Evolutionary conservation across 1,140 invertebrate species (phyloP), one percentile per base, ranked within the genome.

Genomic region (Drosophila miranda): DNA sequence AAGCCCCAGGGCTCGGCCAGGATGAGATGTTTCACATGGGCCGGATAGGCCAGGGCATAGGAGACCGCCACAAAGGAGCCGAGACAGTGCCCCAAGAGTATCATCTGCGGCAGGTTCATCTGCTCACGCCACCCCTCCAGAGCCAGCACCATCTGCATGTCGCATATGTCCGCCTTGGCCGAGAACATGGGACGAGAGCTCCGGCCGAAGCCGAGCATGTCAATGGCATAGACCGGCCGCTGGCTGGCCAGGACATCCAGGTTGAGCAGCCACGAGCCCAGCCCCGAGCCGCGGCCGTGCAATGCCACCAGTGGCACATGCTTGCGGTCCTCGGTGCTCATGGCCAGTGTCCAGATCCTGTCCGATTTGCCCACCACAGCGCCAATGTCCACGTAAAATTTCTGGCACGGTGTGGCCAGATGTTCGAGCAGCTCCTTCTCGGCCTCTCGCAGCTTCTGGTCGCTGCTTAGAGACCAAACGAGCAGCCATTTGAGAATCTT

Each of bases 1-100:
- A 97, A 96, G 11, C 97, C 97, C 97, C 97, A 98, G 0, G 97
- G 96, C 92, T 98, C 97, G 6, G 95, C 95, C 45, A 98, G 90
- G 67, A 98, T 94, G 3, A 98, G 91, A 91, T 98, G 96, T 67
- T 95, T 92, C 0, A 98, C 94, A 70, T 93, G 92, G 56, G 94
- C 90, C 11, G 95, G 95, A 92, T 95, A 93, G 44, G 93, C 91
- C 44, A 97, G 93, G 0, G 95, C 92, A 92, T 98, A 98, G 0
- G 95, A 94, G 41, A 95, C 93, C 6, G 95, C 95, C 14, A 98
- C 83, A 92, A 95, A 98, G 11, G 95, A 97, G 45, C 97, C 97
- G 92, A 97, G 94, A 69, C 95, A 97, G 87, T 98, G 97, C 2
- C 97, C 97, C 0, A 98, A 78, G 4, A 98, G 78, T 68, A 98